Evolutionary conservation across 2,888 invertebrate species (phyloP), one percentile per base, ranked within the genome.

Genomic region (Chrysotoxum bicinctum): DNA sequence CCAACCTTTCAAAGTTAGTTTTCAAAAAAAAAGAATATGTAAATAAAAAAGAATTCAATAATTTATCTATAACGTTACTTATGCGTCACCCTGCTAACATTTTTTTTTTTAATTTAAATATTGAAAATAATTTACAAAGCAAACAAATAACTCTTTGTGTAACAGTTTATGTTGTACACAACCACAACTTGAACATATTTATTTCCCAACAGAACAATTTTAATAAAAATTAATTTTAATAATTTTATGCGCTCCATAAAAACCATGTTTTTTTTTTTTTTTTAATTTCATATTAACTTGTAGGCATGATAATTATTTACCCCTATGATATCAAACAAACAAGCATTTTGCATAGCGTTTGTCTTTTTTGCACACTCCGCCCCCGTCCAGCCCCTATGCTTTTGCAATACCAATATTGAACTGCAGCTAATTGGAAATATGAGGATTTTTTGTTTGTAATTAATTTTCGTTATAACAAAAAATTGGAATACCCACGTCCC

Each of bases 341-440:
- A 54, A 32, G 30, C 1, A 37, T 37, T 32, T 58, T 19, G 7
- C 21, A 12, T 14, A 14, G 21, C 8, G 37, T 58, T 32, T 58
- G 56, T 21, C 56, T 19, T 19, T 30, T 52, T 52, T 23, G 2
- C 8, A 7, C 14, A 0, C 26, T 3, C 23, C 26, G 0, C n/a
- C 9, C n/a, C 52, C 52, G 1, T 14, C 8, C 50, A 50, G 7
- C 12, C 19, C 19, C 12, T 3, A 32, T 56, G 37, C 21, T 58
- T 21, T 58, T 7, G 21, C 58, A n/a, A 58, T 37, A 21, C 58
- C 37, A 58, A 58, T 58, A 58, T 58, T 58, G 21, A 58, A 37
- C 58, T 12, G 37, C 37, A 21, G 37, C 21, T 58, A 58, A 58
- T 58, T 58, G 58, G 58, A 58, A 37, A 58, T 35, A 21, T 58